Evolutionary conservation across 2,888 invertebrate species (phyloP), one percentile per base, ranked within the genome.

Genomic region (Balanococcus diminutus): DNA sequence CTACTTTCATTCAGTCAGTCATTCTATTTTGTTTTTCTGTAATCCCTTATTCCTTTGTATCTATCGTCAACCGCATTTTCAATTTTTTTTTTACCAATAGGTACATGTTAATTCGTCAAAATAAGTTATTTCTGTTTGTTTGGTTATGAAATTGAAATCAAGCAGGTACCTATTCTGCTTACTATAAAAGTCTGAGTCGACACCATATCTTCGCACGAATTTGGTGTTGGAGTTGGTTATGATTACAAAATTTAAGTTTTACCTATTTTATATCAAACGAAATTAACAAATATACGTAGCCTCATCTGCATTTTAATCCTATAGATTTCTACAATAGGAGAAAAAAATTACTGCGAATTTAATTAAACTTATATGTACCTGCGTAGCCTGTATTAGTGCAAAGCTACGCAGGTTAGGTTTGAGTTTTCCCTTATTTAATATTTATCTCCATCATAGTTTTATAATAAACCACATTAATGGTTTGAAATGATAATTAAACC

Each of bases 381-480:
- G n/a, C n/a, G n/a, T n/a, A 42, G 42, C 36, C 36, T 36, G 36
- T 36, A 36, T 5, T 5, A 14, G 42, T 42, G 0, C 42, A 72
- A 31, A 72, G 31, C 8, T 31, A 72, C 5, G 56, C 11, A 25
- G 42, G 42, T 16, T 11, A 31, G 72, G 72, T 72, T 72, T 28
- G 28, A 72, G 31, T 72, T 72, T 72, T 72, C 72, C 72, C 72
- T 72, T 72, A 72, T 72, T 72, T 72, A 72, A 72, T 72, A 31
- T 72, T 72, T 72, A 72, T 72, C 72, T 72, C 14, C 31, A 19
- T 72, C 72, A 81, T 42, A 81, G n/a, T 81, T 81, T 81, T 42
- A 42, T 42, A 42, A 81, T 81, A 39, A 81, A 81, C 39, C 39
- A 42, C 42, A 36, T 36, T 81, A 81, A 81, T 81, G 81, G 81